Percentiles rank a stretch among this genome's conserved stretches.
Evolutionary conservation across 2,888 invertebrate species (phyloP).

Genomic region (Tachina grossa): DNA sequence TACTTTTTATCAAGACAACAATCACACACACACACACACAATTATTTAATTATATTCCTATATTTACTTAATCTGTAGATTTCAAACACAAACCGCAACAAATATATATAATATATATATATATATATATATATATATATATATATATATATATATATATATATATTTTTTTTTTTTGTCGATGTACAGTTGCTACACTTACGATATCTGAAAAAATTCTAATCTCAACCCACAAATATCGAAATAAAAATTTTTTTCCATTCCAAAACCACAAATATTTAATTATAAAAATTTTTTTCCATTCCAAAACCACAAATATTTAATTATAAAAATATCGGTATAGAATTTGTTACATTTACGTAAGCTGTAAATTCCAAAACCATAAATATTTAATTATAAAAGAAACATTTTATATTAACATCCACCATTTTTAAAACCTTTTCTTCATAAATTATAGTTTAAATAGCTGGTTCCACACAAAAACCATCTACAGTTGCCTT

Average conservation of each 20-base stretch:
- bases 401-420: slow-evolving; percentile 2
- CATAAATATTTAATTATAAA: not conserved
- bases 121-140: too few species aligned
- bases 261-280: slow-evolving; percentile 3
- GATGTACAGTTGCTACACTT: too few species aligned
- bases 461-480: not conserved
- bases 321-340: not conserved
- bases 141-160: too few species aligned
- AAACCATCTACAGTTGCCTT: not conserved
- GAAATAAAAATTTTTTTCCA: too few species aligned
- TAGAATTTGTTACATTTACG: too few species aligned
- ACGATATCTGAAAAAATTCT: too few species aligned
- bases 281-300: not conserved
- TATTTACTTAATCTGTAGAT: too few species aligned
- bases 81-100: too few species aligned
- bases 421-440: not conserved
- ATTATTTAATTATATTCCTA: not conserved
- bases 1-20: not conserved
- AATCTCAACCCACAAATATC: too few species aligned
- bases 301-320: not conserved
- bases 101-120: too few species aligned
- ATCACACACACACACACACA: not conserved
- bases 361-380: not conserved
- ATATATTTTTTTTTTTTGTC: too few species aligned
- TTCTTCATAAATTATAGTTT: slow-evolving; percentile 3